A percentile compares a stretch with the other conserved stretches of the same genome.
Conservation (phyloP, 2,888 invertebrate genomes). For the Kuschelorhynchus macadamiae region DNA sequence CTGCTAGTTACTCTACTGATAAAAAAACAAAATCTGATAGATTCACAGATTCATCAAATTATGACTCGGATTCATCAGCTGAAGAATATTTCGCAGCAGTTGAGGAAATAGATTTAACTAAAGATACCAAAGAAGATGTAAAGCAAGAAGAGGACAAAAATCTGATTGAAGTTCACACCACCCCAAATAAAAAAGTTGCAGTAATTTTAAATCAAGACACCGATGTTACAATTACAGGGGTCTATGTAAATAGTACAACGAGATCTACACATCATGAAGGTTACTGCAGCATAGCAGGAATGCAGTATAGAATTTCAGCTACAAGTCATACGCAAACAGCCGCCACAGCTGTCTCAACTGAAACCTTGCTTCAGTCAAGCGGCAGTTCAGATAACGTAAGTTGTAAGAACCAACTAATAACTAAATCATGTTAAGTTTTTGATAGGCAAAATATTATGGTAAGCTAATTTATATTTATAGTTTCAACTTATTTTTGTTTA, state of each 20-base stretch:
- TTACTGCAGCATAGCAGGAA: conserved; percentile 86
- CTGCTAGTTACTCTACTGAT: conserved; percentile 86
- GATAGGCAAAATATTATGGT: no score
- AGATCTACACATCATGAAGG: conserved; percentile 84
- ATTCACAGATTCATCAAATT: conserved; percentile 68
- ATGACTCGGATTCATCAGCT: conserved; percentile 70
- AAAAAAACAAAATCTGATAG: conserved; percentile 74
- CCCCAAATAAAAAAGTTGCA: conserved; percentile 75
- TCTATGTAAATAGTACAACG: conserved; percentile 83
- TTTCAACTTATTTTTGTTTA: no score
- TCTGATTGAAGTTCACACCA: conserved; percentile 66
- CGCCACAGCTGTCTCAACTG: conserved; percentile 83
- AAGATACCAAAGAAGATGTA: conserved; percentile 68
- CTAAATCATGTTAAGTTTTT: no score
- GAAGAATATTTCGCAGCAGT: conserved; percentile 68
- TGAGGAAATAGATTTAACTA: conserved; percentile 62
- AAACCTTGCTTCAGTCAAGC: conserved; percentile 68
- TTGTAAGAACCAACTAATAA: no score
- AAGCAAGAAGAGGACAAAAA: conserved; percentile 71
- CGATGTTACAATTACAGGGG: conserved; percentile 90
- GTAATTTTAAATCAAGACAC: conserved; percentile 89
- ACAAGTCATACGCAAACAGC: conserved; percentile 90
- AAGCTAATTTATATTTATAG: no score
- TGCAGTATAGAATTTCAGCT: conserved; percentile 91
- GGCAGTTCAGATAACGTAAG: conserved; percentile 66